Base-by-base conservation (phyloP, 2,888 invertebrate genomes). In the Troides helena region DNA sequence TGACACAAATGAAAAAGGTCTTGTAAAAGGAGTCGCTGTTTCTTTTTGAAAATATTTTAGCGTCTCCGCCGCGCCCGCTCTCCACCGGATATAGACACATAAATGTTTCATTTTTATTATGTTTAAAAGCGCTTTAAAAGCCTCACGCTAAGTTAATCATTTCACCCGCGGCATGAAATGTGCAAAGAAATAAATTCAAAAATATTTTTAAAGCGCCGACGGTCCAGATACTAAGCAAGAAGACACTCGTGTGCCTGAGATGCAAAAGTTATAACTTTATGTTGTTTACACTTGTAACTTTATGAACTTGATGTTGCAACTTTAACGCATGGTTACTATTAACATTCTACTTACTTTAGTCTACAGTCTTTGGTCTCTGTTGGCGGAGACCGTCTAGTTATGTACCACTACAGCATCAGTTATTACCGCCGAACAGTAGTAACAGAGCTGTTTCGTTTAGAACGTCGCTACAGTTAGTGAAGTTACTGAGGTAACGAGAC, bases 91-190 rank as follows among this genome's bases (percentile, higher is more conserved):
- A 50, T 50, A 50, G 46, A 25, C 58, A 59, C 43, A 50, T 50
- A 66, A 66, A 67, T 39, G 25, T 57, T 57, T 57, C 25, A 59
- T 68, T 68, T 66, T 68, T 36, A 59, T 63, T 68, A 59, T 17
- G 36, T 63, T 63, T 68, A 58, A 36, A 59, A 59, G 25, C 59
- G 30, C 63, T 50, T 30, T 68, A 59, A 68, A 68, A 68, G 68
- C 58, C 59, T 46, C 59, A 63, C 63, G 63, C 68, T 63, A 59
- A 68, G 50, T 68, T 63, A 68, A 68, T 68, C 63, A 68, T 68
- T 50, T 68, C 62, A 59, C 59, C 21, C 43, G 57, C 50, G 18
- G 62, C 46, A 62, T 68, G 63, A 59, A 59, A 58, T 68, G 46
- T 63, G 62, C 68, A 63, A 63, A 30, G 50, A 46, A 68, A 63